Evolutionary conservation across 2,113 vertebrate species (phyloP).

Genomic region (Actenoides hombroni): DNA sequence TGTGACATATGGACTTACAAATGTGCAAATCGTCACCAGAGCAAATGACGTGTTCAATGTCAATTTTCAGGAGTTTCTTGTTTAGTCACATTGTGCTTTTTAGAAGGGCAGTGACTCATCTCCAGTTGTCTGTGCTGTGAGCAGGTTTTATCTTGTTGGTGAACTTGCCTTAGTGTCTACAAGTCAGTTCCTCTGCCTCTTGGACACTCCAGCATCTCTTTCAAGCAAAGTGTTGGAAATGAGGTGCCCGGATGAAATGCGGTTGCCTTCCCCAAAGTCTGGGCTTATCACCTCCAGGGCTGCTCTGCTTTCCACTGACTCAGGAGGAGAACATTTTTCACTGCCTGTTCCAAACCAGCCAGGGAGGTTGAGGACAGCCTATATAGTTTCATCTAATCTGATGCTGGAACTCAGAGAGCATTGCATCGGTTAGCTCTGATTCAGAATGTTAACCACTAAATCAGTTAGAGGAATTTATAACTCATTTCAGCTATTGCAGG

Average conservation of each 20-base stretch:
- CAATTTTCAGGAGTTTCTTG: neutral
- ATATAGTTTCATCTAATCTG: slow-evolving; percentile 32
- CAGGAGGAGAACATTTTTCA: neutral
- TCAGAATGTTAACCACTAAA: slow-evolving; percentile 32
- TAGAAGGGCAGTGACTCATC: neutral
- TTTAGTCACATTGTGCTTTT: neutral
- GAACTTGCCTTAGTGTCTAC: neutral
- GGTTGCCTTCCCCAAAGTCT: neutral
- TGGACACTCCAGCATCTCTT: neutral
- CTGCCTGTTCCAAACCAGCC: neutral
- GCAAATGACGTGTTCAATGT: neutral
- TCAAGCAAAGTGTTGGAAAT: neutral
- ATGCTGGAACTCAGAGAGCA: neutral
- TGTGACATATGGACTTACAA: neutral
- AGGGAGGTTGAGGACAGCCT: neutral
- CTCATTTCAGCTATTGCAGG: slow-evolving; percentile 44
- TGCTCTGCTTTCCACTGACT: neutral
- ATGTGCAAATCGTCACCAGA: neutral
- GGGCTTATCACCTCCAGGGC: neutral
- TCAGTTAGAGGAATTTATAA: slow-evolving; percentile 45
- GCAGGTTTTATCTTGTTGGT: neutral
- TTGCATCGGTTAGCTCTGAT: neutral
- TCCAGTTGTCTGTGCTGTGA: neutral
- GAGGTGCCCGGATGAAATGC: neutral
- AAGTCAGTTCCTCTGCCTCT: neutral